Evolutionary conservation across 2,888 invertebrate species (phyloP).

Genomic region (Notodonta ziczac): DNA sequence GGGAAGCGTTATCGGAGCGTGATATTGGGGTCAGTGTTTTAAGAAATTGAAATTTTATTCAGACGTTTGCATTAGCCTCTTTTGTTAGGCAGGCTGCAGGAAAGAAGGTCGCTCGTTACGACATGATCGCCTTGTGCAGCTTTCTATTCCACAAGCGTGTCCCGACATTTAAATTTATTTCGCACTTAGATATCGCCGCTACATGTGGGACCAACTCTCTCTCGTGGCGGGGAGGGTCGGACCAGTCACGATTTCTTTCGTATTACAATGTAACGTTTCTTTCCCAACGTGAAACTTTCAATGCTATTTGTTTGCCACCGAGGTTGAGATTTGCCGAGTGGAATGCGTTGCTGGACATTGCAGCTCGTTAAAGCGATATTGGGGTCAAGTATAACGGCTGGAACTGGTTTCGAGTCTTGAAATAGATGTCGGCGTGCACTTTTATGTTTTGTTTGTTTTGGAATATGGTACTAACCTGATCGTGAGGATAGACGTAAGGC

Average conservation of each 20-base stretch:
- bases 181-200: slow-evolving; percentile 74
- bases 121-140: slow-evolving; percentile 81
- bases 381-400: slow-evolving; percentile 76
- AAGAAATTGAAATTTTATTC: slow-evolving; percentile 64
- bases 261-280: slow-evolving; percentile 58
- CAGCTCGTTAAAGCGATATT: slow-evolving; percentile 60
- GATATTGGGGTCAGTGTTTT: slow-evolving; percentile 72
- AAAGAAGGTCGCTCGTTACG: slow-evolving; percentile 82
- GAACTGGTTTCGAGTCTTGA: slow-evolving; percentile 60
- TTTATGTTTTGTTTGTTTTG: slow-evolving; percentile 30
- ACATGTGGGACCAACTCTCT: slow-evolving; percentile 70
- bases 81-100: slow-evolving; percentile 71
- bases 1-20: slow-evolving; percentile 71
- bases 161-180: slow-evolving; percentile 82
- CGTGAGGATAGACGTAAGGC: slow-evolving; percentile 90
- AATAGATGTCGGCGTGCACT: slow-evolving; percentile 45
- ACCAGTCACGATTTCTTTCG: slow-evolving; percentile 77
- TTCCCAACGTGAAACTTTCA: slow-evolving; percentile 63
- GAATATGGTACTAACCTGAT: slow-evolving; percentile 87
- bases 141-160: slow-evolving; percentile 81
- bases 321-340: slow-evolving; percentile 45
- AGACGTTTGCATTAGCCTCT: slow-evolving; percentile 72
- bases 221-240: slow-evolving; percentile 75
- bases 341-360: slow-evolving; percentile 53
- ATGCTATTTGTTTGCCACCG: slow-evolving; percentile 56